Evolutionary conservation across 1,140 invertebrate species (phyloP).

Genomic region (Acyrthosiphon pisum): DNA sequence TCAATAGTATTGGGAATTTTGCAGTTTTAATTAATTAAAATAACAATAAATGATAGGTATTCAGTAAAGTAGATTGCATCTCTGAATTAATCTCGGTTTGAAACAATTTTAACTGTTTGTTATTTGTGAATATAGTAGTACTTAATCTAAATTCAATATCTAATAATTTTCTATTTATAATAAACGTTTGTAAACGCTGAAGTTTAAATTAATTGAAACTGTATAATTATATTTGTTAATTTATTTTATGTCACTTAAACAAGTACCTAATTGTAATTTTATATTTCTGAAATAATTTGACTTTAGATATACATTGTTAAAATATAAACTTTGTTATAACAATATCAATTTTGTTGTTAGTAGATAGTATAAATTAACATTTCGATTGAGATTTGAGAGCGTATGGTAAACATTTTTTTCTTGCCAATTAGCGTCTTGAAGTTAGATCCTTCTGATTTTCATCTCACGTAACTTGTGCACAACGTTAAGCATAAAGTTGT

Average conservation of each 20-base stretch:
- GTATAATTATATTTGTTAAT: neutral
- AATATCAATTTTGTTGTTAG: neutral
- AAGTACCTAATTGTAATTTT: neutral
- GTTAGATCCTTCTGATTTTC: conserved; percentile 28
- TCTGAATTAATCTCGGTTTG: neutral
- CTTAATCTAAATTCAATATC: neutral
- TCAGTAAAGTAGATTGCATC: neutral
- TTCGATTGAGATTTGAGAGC: neutral
- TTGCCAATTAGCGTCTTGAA: conserved; percentile 24
- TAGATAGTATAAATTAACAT: neutral
- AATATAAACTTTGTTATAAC: neutral
- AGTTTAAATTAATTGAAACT: neutral
- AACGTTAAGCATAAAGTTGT: conserved; percentile 13
- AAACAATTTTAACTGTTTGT: neutral
- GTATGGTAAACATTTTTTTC: neutral
- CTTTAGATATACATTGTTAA: neutral
- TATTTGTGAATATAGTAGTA: neutral
- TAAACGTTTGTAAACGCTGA: neutral
- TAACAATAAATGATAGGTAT: too few species aligned
- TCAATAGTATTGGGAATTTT: too few species aligned
- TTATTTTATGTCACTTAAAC: neutral
- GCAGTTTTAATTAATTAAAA: neutral
- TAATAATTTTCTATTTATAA: neutral
- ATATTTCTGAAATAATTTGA: neutral
- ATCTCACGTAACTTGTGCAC: conserved; percentile 33